Base-by-base conservation (phyloP, 2,888 invertebrate genomes). In the Chirona hameri region DNA sequence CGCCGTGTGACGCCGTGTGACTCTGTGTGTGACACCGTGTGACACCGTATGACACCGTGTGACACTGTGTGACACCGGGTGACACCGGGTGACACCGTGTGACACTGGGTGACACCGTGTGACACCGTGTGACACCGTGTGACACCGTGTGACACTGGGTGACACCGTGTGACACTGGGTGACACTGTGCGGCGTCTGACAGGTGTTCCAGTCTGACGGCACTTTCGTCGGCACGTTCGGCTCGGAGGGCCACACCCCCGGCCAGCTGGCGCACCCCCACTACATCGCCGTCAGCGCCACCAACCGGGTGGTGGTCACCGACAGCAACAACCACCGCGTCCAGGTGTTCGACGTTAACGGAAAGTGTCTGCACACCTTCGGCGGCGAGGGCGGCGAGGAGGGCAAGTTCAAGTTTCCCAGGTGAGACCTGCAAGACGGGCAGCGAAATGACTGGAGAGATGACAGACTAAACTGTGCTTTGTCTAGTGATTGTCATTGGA, bases 121-220 rank as follows among this genome's bases (percentile, higher is more conserved):
- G n/a, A n/a, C n/a, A n/a, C n/a, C n/a, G n/a, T n/a, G 39, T 39
- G 39, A 39, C 39, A 39, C 39, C 39, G 7, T 7, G 39, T 39
- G 39, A 39, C 39, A 39, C 39, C 39, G 39, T 2, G 39, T 39
- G 39, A 39, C 39, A 39, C 39, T 7, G 39, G 7, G 39, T 39
- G 39, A 39, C 39, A 39, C 39, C 39, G 39, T 39, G 39, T 5
- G 39, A 7, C 39, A 39, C 39, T 7, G 39, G 7, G 39, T 39
- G 39, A 39, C 39, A 39, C 39, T 7, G 39, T 39, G 39, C 39
- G 7, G 4, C 39, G 39, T 18, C 18, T 5, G 5, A 15, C 87
- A 95, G 95, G 97, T 98, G 88, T 98, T 98, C 92, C 96, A 98
- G 91, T 96, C 97, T 86, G 98, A 99, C 89, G 99, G 99, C 85